These are phyloP conservation scores for Genyomyrus donnyi DNA, from an alignment of 2,113 vertebrate genomes.

Conservation along the genomic window DNA sequence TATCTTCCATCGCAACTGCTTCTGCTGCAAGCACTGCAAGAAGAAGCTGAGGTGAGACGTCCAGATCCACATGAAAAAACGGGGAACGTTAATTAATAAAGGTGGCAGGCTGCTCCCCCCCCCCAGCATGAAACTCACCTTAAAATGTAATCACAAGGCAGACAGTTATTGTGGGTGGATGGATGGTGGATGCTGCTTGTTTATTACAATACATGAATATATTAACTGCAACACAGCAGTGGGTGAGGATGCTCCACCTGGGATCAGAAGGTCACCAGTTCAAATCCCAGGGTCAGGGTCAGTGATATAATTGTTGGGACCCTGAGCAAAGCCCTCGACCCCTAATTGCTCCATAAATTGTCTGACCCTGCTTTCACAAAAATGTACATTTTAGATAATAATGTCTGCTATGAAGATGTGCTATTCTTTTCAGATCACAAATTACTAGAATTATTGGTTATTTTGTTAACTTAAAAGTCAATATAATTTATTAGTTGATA, in stretches of 20 bases:
- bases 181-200: not conserved
- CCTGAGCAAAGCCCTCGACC: not conserved
- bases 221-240: not conserved
- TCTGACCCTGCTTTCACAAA: not conserved
- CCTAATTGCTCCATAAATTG: not conserved
- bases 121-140: not conserved
- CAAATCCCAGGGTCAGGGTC: not conserved
- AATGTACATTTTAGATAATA: not conserved
- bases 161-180: not conserved
- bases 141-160: not conserved
- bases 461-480: not conserved
- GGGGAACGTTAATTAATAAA: not conserved
- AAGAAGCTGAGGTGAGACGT: constrained; percentile 72
- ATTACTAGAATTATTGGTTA: not conserved
- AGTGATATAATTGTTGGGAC: not conserved
- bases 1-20: constrained; percentile 67
- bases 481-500: not conserved
- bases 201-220: not conserved
- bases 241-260: not conserved
- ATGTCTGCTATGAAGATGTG: not conserved
- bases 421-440: not conserved
- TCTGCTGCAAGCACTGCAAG: constrained; percentile 71
- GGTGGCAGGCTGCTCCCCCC: not conserved
- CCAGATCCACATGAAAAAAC: not conserved
- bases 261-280: not conserved